These are phyloP conservation scores for Callithrix jacchus DNA, from an alignment of 2,113 vertebrate species.

Conservation along the genomic window DNA sequence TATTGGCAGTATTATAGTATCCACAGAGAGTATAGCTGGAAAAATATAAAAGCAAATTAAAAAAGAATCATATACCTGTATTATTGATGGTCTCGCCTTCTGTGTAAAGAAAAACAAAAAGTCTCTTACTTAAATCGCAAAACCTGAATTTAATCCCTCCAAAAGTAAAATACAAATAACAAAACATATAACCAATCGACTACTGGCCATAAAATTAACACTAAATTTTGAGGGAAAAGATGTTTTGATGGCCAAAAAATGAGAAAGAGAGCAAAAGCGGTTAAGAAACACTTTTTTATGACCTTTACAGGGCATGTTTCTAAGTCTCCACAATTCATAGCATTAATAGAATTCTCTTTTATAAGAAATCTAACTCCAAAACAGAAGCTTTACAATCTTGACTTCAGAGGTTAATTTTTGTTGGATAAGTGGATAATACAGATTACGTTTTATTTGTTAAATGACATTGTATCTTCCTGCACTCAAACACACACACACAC, in stretches of 20 bases:
- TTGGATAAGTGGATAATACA: neutral
- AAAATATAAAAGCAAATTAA: conserved; percentile 16
- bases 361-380: neutral
- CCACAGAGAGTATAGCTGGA: neutral
- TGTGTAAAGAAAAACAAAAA: conserved; percentile 81
- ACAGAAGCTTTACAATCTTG: neutral
- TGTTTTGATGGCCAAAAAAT: neutral
- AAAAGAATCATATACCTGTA: conserved; percentile 86
- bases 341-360: neutral
- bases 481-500: neutral
- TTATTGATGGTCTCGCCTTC: conserved; percentile 93
- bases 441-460: neutral
- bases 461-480: neutral
- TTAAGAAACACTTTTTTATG: neutral
- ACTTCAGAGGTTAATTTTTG: conserved; percentile 1
- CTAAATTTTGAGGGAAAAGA: neutral
- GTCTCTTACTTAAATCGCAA: conserved; percentile 50
- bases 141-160: neutral
- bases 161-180: conserved; percentile 2
- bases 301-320: neutral
- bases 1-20: neutral
- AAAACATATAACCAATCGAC: neutral
- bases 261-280: conserved; percentile 4
- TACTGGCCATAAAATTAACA: neutral
- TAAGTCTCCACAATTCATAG: neutral